Evolutionary conservation across 1,140 invertebrate species (phyloP).

Genomic region (Dendroctonus ponderosae): DNA sequence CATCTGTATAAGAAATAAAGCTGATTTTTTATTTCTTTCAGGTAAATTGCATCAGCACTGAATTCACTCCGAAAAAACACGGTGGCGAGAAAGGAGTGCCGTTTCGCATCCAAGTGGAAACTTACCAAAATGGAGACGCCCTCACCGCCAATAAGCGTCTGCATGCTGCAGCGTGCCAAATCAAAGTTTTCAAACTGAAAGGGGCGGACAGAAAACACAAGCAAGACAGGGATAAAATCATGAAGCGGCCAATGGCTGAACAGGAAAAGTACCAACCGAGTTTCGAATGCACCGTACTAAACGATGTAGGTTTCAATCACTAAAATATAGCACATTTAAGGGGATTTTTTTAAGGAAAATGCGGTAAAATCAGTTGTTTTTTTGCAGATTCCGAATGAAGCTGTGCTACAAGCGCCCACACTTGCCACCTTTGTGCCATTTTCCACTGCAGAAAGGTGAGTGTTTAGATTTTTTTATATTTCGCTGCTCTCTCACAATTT

Average conservation of each 20-base stretch:
- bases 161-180: slow-evolving; percentile 92
- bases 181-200: slow-evolving; percentile 91
- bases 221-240: slow-evolving; percentile 93
- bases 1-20: neutral
- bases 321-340: neutral
- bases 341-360: slow-evolving; percentile 2
- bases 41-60: slow-evolving; percentile 96
- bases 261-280: slow-evolving; percentile 94
- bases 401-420: slow-evolving; percentile 38
- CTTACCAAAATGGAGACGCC: slow-evolving; percentile 61
- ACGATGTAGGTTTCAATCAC: slow-evolving; percentile 63
- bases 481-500: too few species aligned
- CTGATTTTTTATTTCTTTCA: slow-evolving; percentile 44
- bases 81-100: slow-evolving; percentile 97
- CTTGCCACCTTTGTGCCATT: slow-evolving; percentile 30
- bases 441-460: slow-evolving; percentile 43
- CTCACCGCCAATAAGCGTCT: slow-evolving; percentile 58
- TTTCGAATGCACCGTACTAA: slow-evolving; percentile 92
- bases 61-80: slow-evolving; percentile 97
- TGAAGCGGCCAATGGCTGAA: slow-evolving; percentile 79
- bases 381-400: slow-evolving; percentile 46
- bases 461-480: slow-evolving; percentile 5
- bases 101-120: slow-evolving; percentile 92
- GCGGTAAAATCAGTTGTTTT: slow-evolving; percentile 22
- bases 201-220: slow-evolving; percentile 97